Evolutionary conservation across 2,888 invertebrate genomes (phyloP).

Genomic region (Girardia tigrina): DNA sequence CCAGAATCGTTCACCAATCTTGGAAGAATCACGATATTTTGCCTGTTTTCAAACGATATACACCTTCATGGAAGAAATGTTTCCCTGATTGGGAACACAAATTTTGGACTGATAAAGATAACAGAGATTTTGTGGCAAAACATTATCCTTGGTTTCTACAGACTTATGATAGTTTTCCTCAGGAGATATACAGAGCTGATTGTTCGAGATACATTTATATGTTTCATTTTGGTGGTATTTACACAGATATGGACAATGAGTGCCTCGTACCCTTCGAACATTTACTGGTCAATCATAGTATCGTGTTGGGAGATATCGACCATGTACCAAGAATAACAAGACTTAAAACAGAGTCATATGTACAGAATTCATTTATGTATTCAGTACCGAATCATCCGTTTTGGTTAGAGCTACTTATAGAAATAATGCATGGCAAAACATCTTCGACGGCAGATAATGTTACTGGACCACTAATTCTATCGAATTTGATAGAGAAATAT

Average conservation of each 20-base stretch:
- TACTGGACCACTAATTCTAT: neutral
- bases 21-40: constrained; percentile 20
- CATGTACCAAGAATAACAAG: neutral
- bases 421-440: neutral
- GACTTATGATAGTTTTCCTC: neutral
- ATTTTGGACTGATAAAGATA: constrained; percentile 27
- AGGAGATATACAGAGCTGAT: constrained; percentile 24
- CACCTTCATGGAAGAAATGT: constrained; percentile 10
- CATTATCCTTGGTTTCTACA: constrained; percentile 15
- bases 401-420: constrained; percentile 25
- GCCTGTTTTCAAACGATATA: neutral
- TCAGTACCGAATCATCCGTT: constrained; percentile 18
- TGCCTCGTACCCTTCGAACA: constrained; percentile 30
- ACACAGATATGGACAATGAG: constrained; percentile 29
- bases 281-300: constrained; percentile 21
- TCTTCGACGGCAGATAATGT: neutral
- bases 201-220: constrained; percentile 21
- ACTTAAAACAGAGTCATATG: neutral
- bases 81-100: constrained; percentile 27
- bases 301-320: constrained; percentile 24
- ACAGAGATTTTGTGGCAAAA: neutral
- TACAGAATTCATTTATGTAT: constrained; percentile 34
- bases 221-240: constrained; percentile 25
- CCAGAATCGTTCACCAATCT: constrained; percentile 26
- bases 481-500: neutral